Conservation (phyloP, 2,797 vertebrate genomes). For the Malacoraja senta region DNA sequence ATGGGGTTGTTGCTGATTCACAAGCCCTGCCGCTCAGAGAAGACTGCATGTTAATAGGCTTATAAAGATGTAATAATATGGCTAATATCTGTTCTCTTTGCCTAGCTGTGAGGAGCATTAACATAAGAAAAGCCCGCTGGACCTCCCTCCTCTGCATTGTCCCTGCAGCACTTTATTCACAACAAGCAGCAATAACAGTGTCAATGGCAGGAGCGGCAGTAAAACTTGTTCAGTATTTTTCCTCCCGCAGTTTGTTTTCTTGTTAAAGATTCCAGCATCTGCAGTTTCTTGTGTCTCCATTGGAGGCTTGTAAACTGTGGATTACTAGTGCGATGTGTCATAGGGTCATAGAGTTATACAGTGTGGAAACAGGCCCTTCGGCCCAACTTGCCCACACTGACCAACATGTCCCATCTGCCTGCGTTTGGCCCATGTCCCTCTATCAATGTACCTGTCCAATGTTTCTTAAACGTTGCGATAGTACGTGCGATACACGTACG, state of each 20-base stretch:
- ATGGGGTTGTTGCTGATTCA: slow-evolving; percentile 26
- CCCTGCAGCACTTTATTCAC: not conserved
- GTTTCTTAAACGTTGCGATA: too few relatives aligned
- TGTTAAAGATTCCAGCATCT: not conserved
- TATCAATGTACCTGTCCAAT: too few relatives aligned
- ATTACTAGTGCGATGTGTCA: too few relatives aligned
- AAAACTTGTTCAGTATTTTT: slow-evolving; percentile 24
- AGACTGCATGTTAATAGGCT: slow-evolving; percentile 49
- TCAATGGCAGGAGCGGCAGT: slow-evolving; percentile 16
- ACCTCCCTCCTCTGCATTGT: slow-evolving; percentile 35
- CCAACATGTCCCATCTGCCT: too few relatives aligned
- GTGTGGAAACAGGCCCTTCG: too few relatives aligned
- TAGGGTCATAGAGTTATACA: too few relatives aligned
- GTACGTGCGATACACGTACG: too few relatives aligned
- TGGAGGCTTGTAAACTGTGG: too few relatives aligned
- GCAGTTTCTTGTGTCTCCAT: too few relatives aligned
- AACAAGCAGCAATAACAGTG: slow-evolving; percentile 25
- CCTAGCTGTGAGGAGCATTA: slow-evolving; percentile 42
- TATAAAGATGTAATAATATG: slow-evolving; percentile 52
- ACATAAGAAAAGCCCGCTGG: slow-evolving; percentile 46
- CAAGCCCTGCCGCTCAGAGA: slow-evolving; percentile 39
- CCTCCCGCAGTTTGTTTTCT: not conserved
- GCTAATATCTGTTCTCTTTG: slow-evolving; percentile 48
- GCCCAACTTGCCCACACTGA: too few relatives aligned
- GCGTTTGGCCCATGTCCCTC: too few relatives aligned